Percentiles rank a stretch among this genome's conserved stretches.
Conservation (phyloP, 2,113 vertebrate genomes). For the Trematomus loennbergii region DNA sequence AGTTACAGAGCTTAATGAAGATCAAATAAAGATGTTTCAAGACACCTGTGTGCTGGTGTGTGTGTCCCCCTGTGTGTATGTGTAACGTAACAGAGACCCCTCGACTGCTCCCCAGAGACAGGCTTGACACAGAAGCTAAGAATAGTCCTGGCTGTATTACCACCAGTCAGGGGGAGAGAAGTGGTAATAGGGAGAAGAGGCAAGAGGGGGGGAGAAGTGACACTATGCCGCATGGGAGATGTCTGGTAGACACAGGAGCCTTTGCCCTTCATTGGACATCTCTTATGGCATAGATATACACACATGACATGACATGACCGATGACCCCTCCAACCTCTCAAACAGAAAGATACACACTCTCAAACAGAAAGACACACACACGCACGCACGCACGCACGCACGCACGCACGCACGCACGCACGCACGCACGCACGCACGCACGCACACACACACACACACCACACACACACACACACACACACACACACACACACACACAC, state of each 20-base stretch:
- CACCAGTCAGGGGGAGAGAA: conserved; percentile 19
- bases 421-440: neutral
- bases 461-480: neutral
- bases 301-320: conserved; percentile 38
- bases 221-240: conserved; percentile 47
- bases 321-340: conserved; percentile 38
- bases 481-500: neutral
- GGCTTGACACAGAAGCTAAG: conserved; percentile 70
- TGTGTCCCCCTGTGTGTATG: conserved; percentile 16
- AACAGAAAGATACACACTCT: conserved; percentile 15
- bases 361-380: too few relatives aligned
- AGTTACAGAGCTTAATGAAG: conserved; percentile 50
- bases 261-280: conserved; percentile 54
- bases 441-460: neutral
- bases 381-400: neutral
- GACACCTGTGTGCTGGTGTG: conserved; percentile 58
- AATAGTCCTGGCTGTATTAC: conserved; percentile 67
- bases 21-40: conserved; percentile 68
- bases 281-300: conserved; percentile 50
- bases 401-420: neutral
- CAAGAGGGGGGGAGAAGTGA: conserved; percentile 40
- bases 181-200: conserved; percentile 11
- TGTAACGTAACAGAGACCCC: conserved; percentile 58
- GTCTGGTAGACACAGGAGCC: conserved; percentile 53
- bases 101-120: conserved; percentile 73